Base-by-base conservation (phyloP, 2,888 invertebrate species). In the Suillia variegata region DNA sequence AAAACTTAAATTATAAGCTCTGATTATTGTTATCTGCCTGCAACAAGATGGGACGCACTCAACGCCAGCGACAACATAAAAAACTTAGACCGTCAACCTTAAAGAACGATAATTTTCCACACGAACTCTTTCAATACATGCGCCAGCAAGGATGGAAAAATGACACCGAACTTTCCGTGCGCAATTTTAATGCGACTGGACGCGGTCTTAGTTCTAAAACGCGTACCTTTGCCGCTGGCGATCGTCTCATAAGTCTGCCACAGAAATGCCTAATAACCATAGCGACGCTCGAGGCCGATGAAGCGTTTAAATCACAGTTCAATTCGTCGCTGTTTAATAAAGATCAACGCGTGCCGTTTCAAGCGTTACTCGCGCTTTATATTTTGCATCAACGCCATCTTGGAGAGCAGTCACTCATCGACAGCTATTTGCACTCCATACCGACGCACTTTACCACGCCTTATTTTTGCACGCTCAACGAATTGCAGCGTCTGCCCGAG, bases 301-400 rank as follows among this genome's bases (percentile, higher is more conserved):
- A 79, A 75, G 60, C 79, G 71, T 85, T 86, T 85, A 82, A 87
- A 85, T 69, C 78, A 69, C 74, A 83, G 70, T 72, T 85, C n/a
- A 71, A 77, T 51, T 63, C 55, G 4, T 58, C 70, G 1, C 45
- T 73, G 4, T 70, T 74, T 12, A 65, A 69, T 31, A 67, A 70
- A 60, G 70, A 75, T 53, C 76, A 79, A 45, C 80, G 80, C 56
- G 76, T 88, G 59, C 82, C 86, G 59, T 88, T 91, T 67, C 93
- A 93, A 71, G 87, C 90, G 62, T 80, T 92, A 21, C 80, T 96
- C 67, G 86, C 91, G 4, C 82, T 90, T 62, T 96, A 91, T 82
- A 79, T 96, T 33, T 78, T 89, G 45, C 86, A 86, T 77, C 89
- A 93, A 76, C 86, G 83, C 68, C 85, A 88, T 70, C 84, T 87